Base-by-base conservation (phyloP, 2,888 invertebrate species). In the Philereme transversata region DNA sequence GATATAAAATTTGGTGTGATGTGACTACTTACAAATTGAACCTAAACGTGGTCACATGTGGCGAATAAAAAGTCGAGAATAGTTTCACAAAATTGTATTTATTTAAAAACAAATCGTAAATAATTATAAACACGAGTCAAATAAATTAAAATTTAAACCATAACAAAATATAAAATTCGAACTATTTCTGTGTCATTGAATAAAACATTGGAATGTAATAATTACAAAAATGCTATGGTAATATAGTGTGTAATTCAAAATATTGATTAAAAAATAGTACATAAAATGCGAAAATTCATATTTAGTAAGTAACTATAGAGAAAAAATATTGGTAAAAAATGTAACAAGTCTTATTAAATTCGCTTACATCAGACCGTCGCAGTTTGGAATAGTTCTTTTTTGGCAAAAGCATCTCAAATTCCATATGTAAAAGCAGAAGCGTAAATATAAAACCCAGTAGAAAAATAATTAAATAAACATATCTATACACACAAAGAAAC, bases 191-290 rank as follows among this genome's bases (percentile, higher is more conserved):
- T 44, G 57, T 60, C 57, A 56, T 44, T 64, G 36, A 56, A 51
- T 55, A 63, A 63, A 65, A 61, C 40, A 54, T 57, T 69, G 69
- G 69, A 69, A 69, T 69, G 69, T 64, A 55, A 60, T 58, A 38
- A 44, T 61, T 62, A 48, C 55, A 58, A 65, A 68, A 64, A 68
- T 68, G 68, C 63, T 65, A 68, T 65, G 70, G 60, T 59, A 57
- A 52, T 50, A 56, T 58, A 22, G 5, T 40, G 2, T 35, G 41
- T 59, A 56, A 55, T 59, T 35, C 7, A 51, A 60, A 57, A 55
- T 55, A 4, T 22, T 22, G 47, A 47, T 41, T 11, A 8, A 40
- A 54, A 48, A 40, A 59, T 38, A 36, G n/a, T 48, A 45, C 50
- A 55, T 61, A 63, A 55, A 8, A 56, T 36, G 51, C 6, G 56